These are phyloP conservation scores for Drosophila siamana DNA, from an alignment of 2,888 invertebrate genomes.

Conservation along the genomic window DNA sequence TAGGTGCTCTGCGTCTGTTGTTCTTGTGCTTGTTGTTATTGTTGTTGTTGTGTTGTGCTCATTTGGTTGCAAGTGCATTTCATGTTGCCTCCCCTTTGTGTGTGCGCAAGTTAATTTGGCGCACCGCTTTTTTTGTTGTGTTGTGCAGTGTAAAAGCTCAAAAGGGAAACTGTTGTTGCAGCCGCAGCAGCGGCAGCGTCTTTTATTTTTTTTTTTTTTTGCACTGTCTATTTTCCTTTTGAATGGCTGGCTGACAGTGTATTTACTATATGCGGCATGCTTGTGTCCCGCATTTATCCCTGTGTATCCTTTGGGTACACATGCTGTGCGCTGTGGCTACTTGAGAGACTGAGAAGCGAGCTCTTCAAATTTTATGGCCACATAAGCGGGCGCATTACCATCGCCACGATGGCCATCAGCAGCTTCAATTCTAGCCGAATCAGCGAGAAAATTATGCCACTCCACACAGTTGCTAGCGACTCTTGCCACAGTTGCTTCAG, in stretches of 20 bases:
- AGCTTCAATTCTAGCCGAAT: constrained; percentile 60
- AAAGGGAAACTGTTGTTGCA: constrained; percentile 30
- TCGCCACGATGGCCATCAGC: constrained; percentile 24
- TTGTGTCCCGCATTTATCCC: constrained; percentile 41
- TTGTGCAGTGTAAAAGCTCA: constrained; percentile 28
- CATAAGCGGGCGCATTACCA: constrained; percentile 68
- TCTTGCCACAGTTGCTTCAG: constrained; percentile 3
- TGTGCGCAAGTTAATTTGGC: constrained; percentile 65
- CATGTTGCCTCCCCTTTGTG: constrained; percentile 40
- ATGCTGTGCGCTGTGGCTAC: constrained; percentile 24
- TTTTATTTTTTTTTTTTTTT: background rate
- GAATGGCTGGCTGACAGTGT: constrained; percentile 19
- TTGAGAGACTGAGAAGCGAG: constrained; percentile 15
- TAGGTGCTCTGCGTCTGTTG: constrained; percentile 11
- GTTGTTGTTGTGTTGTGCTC: constrained; percentile 26
- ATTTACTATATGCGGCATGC: constrained; percentile 16
- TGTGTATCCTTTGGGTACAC: constrained; percentile 30
- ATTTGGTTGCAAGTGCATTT: constrained; percentile 61
- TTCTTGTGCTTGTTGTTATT: constrained; percentile 19
- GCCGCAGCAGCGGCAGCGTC: background rate
- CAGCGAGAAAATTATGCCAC: constrained; percentile 60
- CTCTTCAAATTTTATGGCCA: constrained; percentile 75
- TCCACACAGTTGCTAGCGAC: background rate
- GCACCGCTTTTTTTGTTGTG: constrained; percentile 20
- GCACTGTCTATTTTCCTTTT: background rate